Conservation (phyloP, 2,113 vertebrate species). For the Hydrochoerus hydrochaeris region DNA sequence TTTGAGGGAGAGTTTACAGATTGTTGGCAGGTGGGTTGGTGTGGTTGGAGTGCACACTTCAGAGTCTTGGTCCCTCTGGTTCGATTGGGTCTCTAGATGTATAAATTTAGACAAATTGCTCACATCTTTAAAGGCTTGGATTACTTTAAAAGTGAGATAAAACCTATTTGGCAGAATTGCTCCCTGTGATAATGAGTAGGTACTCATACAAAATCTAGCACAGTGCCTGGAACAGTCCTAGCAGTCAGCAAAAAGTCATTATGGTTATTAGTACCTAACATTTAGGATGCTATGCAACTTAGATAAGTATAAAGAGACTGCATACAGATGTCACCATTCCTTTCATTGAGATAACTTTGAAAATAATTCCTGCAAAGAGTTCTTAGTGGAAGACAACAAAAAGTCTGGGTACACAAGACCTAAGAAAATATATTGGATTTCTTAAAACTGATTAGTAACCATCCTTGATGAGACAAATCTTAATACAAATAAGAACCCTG, state of each 20-base stretch:
- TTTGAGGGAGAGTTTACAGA: neutral
- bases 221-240: neutral
- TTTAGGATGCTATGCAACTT: neutral
- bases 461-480: neutral
- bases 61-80: neutral
- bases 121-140: neutral
- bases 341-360: neutral
- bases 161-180: neutral
- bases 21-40: neutral
- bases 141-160: neutral
- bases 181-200: neutral
- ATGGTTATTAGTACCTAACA: neutral
- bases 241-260: neutral
- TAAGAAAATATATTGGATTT: neutral
- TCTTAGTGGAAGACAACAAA: neutral
- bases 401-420: neutral
- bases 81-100: neutral
- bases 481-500: conserved; percentile 22
- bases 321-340: neutral
- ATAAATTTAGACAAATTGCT: neutral
- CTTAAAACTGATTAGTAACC: neutral
- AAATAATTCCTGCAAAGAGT: neutral
- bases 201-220: neutral
- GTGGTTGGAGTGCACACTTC: neutral
- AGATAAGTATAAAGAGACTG: neutral